Base-by-base conservation (phyloP, 2,113 vertebrate genomes). In the Corythornis cristatus region DNA sequence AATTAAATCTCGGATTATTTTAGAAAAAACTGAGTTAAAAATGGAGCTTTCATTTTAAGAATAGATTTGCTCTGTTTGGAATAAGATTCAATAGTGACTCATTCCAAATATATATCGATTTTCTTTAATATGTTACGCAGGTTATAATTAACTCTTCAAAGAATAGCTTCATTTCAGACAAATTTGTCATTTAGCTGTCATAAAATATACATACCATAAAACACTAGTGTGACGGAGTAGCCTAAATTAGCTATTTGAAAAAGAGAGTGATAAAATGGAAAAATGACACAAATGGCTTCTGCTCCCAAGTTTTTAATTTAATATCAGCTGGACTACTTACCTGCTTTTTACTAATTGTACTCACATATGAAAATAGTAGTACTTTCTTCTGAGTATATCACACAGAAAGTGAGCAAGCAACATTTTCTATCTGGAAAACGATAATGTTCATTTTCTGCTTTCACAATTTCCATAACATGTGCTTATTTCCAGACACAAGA, bases 101-200 rank as follows among this genome's bases (percentile, higher is more conserved):
- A 67, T 89, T 89, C 82, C 83, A 95, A 88, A 93, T 75, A 89
- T 77, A 93, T 88, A 89, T 93, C 91, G 93, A 95, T 96, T 95
- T 94, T 91, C 45, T 93, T 89, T 93, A 95, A 93, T 94, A 58
- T 60, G 53, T 85, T 92, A 89, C 51, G 65, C 76, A 60, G 53
- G 75, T 95, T 93, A 93, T 94, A 96, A 95, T 96, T 94, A 96
- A 96, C 84, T 92, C 87, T 85, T 96, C 75, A 93, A 96, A 89
- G 79, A 91, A 95, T 77, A 91, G 64, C 64, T 95, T 71, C 8
- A 0, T 86, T 95, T 94, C 72, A 95, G 93, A 95, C 82, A 91
- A 91, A 91, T 94, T 92, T 95, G 79, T 95, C 94, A 93, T 93
- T 91, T 94, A 89, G 54, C 88, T 95, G 91, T 95, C 91, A 93